These are phyloP conservation scores for Opisthograptis luteolata DNA, from an alignment of 2,888 invertebrate species.

Conservation along the genomic window DNA sequence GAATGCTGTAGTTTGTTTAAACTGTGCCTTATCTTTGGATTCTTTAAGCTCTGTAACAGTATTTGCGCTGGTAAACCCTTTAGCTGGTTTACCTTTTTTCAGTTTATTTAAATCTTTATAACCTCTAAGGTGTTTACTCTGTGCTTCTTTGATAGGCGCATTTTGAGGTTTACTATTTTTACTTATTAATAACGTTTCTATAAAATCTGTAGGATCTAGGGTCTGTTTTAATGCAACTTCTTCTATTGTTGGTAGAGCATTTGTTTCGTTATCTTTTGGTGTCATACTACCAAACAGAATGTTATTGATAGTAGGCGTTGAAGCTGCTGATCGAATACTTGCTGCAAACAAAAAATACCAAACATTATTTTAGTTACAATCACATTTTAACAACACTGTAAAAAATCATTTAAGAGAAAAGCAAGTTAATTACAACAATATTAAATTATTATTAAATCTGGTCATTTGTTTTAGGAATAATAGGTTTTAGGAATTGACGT, in stretches of 20 bases:
- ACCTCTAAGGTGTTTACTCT: conserved; percentile 14
- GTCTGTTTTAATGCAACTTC: conserved; percentile 35
- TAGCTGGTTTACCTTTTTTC: neutral
- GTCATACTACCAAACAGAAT: conserved; percentile 59
- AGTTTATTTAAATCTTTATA: conserved; percentile 9
- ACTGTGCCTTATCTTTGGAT: neutral
- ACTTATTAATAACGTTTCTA: conserved; percentile 53
- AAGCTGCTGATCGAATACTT: conserved; percentile 44
- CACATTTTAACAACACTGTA: too few relatives aligned
- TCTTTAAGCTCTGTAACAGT: too few relatives aligned
- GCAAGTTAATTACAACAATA: too few relatives aligned
- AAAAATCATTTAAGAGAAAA: too few relatives aligned
- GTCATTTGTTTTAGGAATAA: too few relatives aligned
- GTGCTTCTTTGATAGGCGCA: conserved; percentile 10
- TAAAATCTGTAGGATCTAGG: conserved; percentile 38
- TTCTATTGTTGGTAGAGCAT: conserved; percentile 21
- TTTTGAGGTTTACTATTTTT: conserved; percentile 11
- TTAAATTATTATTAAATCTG: too few relatives aligned
- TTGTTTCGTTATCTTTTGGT: conserved; percentile 27
- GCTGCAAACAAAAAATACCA: conserved; percentile 28
- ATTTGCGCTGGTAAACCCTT: too few relatives aligned
- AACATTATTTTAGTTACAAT: too few relatives aligned
- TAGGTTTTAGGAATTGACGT: too few relatives aligned
- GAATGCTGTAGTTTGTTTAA: neutral
- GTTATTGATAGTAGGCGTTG: conserved; percentile 68